phyloP scores from a whole-genome alignment of 2,888 invertebrate genomes.

The Rhagophthalmus giganteus region DNA sequence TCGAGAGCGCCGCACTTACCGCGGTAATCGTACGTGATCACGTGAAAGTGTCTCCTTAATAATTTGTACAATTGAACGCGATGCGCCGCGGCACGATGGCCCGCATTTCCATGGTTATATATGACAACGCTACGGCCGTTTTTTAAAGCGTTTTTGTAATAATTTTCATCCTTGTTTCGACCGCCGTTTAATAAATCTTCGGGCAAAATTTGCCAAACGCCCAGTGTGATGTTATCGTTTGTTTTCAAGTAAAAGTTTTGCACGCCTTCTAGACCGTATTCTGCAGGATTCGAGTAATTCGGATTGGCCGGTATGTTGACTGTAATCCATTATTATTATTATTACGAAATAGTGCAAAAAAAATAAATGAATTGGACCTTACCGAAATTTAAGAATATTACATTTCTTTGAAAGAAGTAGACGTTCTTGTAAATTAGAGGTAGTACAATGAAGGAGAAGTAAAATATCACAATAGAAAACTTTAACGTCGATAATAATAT shows the following conservation, averaged over 20 bases:
- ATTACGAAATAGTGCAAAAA: slow-evolving; percentile 1
- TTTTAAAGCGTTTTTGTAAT: slow-evolving; percentile 21
- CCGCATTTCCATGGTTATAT: slow-evolving; percentile 77
- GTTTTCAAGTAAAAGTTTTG: slow-evolving; percentile 68
- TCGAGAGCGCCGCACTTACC: slow-evolving; percentile 61
- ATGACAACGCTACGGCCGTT: slow-evolving; percentile 61
- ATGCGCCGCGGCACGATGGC: slow-evolving; percentile 70
- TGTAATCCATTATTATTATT: slow-evolving; percentile 47
- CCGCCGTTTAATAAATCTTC: slow-evolving; percentile 48
- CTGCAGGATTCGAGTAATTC: slow-evolving; percentile 61
- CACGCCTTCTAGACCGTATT: slow-evolving; percentile 63
- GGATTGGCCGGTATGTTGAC: slow-evolving; percentile 59
- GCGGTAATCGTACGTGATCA: slow-evolving; percentile 82
- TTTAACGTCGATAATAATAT: slow-evolving; percentile 56
- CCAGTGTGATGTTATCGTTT: slow-evolving; percentile 58
- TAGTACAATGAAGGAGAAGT: slow-evolving; percentile 67
- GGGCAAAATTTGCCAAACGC: slow-evolving; percentile 77
- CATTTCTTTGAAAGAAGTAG: slow-evolving; percentile 67
- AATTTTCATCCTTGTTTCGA: slow-evolving; percentile 44
- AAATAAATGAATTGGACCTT: too few species aligned
- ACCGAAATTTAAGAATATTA: slow-evolving; percentile 79
- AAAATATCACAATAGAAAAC: slow-evolving; percentile 56
- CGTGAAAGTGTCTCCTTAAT: slow-evolving; percentile 71
- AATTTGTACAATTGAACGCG: slow-evolving; percentile 75
- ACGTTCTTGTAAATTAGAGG: slow-evolving; percentile 76